Evolutionary conservation across 2,113 vertebrate genomes (phyloP).

Genomic region (Budorcas taxicolor): DNA sequence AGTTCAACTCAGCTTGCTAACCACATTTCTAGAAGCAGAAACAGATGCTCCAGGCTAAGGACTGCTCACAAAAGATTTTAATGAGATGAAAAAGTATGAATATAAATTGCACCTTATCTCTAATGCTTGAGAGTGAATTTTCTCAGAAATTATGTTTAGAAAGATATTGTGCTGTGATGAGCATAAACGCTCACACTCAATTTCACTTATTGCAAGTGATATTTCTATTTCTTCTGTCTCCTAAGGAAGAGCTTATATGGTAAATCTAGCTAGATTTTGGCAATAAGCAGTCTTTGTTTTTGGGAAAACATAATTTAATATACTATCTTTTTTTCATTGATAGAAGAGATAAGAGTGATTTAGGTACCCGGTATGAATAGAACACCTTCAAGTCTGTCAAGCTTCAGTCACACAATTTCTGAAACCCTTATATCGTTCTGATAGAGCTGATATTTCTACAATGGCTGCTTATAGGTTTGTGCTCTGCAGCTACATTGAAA

Average conservation of each 20-base stretch:
- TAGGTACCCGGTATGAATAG: not conserved
- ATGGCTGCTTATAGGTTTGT: not conserved
- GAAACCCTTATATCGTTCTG: not conserved
- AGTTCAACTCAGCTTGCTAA: conserved; percentile 7
- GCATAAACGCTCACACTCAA: conserved; percentile 30
- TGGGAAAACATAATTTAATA: not conserved
- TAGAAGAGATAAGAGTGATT: not conserved
- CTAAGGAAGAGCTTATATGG: not conserved
- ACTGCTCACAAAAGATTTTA: conserved; percentile 37
- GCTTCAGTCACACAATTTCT: not conserved
- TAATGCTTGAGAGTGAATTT: conserved; percentile 36
- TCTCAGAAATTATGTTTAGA: conserved; percentile 47
- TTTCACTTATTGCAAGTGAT: conserved; percentile 32
- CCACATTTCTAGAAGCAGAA: not conserved
- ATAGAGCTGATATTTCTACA: not conserved
- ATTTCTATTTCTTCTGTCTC: not conserved
- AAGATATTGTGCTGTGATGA: conserved; percentile 33
- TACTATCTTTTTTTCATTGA: not conserved
- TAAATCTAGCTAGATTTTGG: conserved; percentile 3
- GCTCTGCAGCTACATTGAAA: not conserved
- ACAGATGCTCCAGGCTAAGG: conserved; percentile 5
- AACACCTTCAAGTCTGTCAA: not conserved
- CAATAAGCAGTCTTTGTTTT: not conserved
- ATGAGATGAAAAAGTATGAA: conserved; percentile 53
- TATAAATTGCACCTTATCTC: conserved; percentile 52